Evolutionary conservation across 2,797 vertebrate genomes (phyloP).

Genomic region (Melanotaenia maccullochi): DNA sequence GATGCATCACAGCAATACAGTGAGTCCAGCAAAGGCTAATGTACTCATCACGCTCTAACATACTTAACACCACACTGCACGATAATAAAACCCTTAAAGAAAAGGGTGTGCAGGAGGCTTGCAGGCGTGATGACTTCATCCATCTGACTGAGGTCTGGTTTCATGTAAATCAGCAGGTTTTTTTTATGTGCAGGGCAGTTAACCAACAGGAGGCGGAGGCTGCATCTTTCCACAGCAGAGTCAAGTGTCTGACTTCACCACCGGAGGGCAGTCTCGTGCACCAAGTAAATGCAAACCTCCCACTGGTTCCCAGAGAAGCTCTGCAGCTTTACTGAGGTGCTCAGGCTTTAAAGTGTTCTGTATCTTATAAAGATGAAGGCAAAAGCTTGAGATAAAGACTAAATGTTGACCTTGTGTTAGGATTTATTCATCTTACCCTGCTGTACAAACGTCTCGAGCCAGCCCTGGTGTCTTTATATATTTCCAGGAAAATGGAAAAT

Average conservation of each 20-base stretch:
- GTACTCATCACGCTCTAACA: slow-evolving; percentile 28
- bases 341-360: neutral
- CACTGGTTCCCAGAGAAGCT: neutral
- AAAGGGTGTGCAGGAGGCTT: slow-evolving; percentile 16
- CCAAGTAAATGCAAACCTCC: slow-evolving; percentile 13
- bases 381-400: neutral
- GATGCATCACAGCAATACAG: slow-evolving; percentile 10
- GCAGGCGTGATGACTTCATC: slow-evolving; percentile 40
- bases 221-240: neutral
- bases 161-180: slow-evolving; percentile 40
- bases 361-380: neutral
- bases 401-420: neutral
- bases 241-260: slow-evolving; percentile 39
- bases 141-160: slow-evolving; percentile 30
- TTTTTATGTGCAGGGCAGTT: slow-evolving; percentile 8
- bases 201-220: slow-evolving; percentile 29
- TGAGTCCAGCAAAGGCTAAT: slow-evolving; percentile 17
- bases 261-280: slow-evolving; percentile 66
- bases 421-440: neutral
- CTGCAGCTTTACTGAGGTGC: neutral
- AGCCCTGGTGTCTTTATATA: neutral
- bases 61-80: slow-evolving; percentile 25
- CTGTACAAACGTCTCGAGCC: neutral
- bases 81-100: neutral
- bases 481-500: neutral